Evolutionary conservation across 2,113 vertebrate genomes (phyloP), one percentile per base, ranked within the genome.

Genomic region (Bettongia penicillata): DNA sequence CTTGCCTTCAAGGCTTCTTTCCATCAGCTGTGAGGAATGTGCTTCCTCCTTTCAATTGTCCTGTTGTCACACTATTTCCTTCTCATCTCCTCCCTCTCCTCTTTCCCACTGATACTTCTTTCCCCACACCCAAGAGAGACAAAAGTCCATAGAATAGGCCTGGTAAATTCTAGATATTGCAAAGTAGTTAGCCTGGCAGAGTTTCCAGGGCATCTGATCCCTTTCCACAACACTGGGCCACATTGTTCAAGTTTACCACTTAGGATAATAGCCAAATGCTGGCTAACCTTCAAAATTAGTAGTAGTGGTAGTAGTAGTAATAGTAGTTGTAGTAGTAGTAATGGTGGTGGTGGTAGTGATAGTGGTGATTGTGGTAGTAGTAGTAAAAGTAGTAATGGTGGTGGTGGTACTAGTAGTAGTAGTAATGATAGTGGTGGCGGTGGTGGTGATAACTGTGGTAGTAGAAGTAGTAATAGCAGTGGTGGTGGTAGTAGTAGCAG

Each of bases 21-120:
- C 92, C n/a, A 49, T 51, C 92, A 89, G 0, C 6, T 50, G 55
- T 52, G 52, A 94, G 90, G 96, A 94, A 94, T 51, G 95, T 1
- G 25, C 53, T 90, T 95, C 95, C 93, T 95, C 26, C 49, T 89
- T 37, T 92, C 93, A 11, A 24, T 55, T 47, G 51, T 52, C 90
- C 51, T 9, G 1, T 77, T 43, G 24, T n/a, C 16, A 10, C 1
- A 19, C 16, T 4, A 6, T 1, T 93, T 94, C 53, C 57, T 48
- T 48, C 23, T 49, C 47, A 25, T 90, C 47, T n/a, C 57, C 61
- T 94, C 50, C 57, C 94, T 28, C 52, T 43, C 8, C 50, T 12
- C 3, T n/a, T 31, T 93, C 91, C 91, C n/a, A 28, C 68, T 25
- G 77, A 49, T 12, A 37, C 19, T 31, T 89, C 92, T 23, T 92